These are phyloP conservation scores for Pseudorhiza aurosa DNA, from an alignment of 30 jellyfish, hydroid and myxozoan genomes.

Conservation along the genomic window DNA sequence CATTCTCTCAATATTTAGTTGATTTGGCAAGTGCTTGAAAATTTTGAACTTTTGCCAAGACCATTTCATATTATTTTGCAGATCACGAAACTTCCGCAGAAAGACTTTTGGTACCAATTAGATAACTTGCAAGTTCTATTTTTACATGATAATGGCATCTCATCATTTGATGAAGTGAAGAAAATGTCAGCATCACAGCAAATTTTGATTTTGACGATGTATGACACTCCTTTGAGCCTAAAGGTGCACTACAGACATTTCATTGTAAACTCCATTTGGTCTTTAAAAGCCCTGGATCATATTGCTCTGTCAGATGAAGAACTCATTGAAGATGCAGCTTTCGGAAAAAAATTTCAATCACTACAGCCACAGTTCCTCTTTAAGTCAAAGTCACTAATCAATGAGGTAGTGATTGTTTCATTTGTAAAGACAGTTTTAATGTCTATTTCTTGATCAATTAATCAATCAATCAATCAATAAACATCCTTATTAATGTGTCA, in stretches of 20 bases:
- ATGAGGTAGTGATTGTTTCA: too few species aligned
- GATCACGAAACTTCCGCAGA: conserved; percentile 73
- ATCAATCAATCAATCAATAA: too few species aligned
- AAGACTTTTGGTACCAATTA: conserved; percentile 65
- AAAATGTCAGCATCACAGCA: conserved; percentile 38
- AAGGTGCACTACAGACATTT: conserved; percentile 81
- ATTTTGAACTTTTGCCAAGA: background rate
- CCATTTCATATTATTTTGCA: background rate
- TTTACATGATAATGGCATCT: conserved; percentile 80
- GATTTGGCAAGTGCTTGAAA: background rate
- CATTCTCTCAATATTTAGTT: background rate
- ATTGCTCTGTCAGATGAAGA: conserved; percentile 89
- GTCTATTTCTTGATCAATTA: too few species aligned
- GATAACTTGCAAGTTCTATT: conserved; percentile 47
- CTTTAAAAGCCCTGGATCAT: conserved; percentile 83
- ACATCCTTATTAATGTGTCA: too few species aligned
- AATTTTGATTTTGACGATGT: conserved; percentile 61
- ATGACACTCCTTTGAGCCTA: conserved; percentile 90
- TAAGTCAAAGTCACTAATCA: conserved; percentile 49
- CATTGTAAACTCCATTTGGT: conserved; percentile 84
- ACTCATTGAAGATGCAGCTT: conserved; percentile 85
- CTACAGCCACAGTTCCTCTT: conserved; percentile 56
- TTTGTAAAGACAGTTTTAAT: too few species aligned
- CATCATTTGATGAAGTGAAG: conserved; percentile 55
- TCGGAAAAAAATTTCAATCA: conserved; percentile 44